These are phyloP conservation scores for Myrmecobius fasciatus DNA, from an alignment of 2,113 vertebrate genomes.

Conservation along the genomic window DNA sequence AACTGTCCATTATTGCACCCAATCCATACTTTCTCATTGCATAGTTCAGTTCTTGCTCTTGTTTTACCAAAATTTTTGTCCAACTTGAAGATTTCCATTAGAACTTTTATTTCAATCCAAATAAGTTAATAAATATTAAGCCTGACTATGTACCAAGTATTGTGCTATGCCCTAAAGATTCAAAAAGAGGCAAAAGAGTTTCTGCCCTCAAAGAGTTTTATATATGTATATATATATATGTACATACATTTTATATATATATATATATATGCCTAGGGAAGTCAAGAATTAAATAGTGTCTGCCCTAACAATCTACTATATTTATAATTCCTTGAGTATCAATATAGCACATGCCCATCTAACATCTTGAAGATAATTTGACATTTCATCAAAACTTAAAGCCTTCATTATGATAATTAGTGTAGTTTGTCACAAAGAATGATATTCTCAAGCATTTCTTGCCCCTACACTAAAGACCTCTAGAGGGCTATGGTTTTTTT, in stretches of 20 bases:
- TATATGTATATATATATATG: too few relatives aligned
- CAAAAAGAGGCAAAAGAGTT: background rate
- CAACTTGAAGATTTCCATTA: background rate
- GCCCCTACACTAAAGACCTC: background rate
- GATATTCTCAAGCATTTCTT: background rate
- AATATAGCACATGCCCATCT: background rate
- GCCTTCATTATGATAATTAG: conserved; percentile 32
- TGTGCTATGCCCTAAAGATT: background rate
- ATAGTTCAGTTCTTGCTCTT: background rate
- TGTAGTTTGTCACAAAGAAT: background rate
- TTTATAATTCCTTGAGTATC: background rate
- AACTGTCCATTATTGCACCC: background rate
- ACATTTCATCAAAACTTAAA: conserved; percentile 32
- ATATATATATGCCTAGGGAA: too few relatives aligned
- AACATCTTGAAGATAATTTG: conserved; percentile 15
- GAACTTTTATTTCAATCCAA: background rate
- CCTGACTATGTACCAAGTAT: background rate
- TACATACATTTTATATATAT: too few relatives aligned
- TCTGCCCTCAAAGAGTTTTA: background rate
- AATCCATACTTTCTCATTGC: too few relatives aligned
- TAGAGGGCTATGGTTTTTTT: background rate
- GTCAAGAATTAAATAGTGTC: background rate
- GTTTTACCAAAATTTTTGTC: background rate
- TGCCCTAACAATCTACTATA: background rate
- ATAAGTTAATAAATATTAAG: background rate